These are phyloP conservation scores for Ormyrus nitidulus DNA, from an alignment of 2,888 invertebrate species.

Conservation along the genomic window DNA sequence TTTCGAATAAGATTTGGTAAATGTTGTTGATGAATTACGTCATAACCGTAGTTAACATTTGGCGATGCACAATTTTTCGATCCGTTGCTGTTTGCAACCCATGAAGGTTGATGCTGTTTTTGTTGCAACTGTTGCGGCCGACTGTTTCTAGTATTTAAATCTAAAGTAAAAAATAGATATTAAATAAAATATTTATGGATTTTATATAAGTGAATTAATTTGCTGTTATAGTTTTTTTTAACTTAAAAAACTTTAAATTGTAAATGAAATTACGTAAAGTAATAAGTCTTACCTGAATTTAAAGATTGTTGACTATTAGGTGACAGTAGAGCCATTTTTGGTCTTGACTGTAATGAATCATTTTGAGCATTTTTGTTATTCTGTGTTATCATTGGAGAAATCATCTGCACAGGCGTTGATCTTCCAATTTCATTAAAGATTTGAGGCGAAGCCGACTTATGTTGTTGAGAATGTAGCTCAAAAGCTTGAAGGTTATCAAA, in stretches of 20 bases:
- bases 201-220: neutral
- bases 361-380: neutral
- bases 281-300: neutral
- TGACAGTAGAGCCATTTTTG: constrained; percentile 16
- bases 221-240: no score
- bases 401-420: constrained; percentile 47
- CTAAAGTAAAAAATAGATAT: constrained; percentile 17
- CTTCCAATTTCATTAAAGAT: constrained; percentile 18
- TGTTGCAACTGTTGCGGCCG: constrained; percentile 10
- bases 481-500: constrained; percentile 46
- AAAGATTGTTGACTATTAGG: neutral
- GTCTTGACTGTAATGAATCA: constrained; percentile 13
- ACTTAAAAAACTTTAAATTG: no score
- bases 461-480: constrained; percentile 32
- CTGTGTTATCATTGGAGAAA: constrained; percentile 44
- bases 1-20: constrained; percentile 1
- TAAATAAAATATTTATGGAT: neutral
- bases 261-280: no score
- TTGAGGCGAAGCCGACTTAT: neutral
- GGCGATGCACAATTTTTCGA: neutral
- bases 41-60: neutral
- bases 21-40: neutral
- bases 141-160: neutral
- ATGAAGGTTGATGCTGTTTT: constrained; percentile 26
- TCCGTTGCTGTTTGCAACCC: constrained; percentile 41